These are phyloP conservation scores for Hirudinaria manillensis DNA, from an alignment of 2,888 invertebrate species.

Conservation along the genomic window DNA sequence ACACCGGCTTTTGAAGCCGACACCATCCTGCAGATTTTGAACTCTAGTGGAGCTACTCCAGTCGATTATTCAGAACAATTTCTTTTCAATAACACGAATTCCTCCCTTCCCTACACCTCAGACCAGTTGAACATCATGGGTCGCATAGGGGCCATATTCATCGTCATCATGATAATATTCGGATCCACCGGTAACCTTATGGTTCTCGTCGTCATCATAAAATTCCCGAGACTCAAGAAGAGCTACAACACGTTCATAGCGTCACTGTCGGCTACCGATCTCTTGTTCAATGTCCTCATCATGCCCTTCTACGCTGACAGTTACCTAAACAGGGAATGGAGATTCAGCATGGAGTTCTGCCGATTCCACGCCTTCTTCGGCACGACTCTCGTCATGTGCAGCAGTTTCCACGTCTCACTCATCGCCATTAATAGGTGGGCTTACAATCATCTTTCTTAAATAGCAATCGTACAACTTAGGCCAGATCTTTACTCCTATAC, in stretches of 20 bases:
- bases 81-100: too few species aligned
- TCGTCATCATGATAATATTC: constrained; percentile 21
- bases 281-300: constrained; percentile 31
- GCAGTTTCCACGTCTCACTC: constrained; percentile 32
- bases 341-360: constrained; percentile 28
- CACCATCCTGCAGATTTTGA: too few species aligned
- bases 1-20: too few species aligned
- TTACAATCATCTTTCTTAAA: background rate
- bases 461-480: too few species aligned
- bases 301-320: constrained; percentile 35
- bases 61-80: too few species aligned
- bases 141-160: constrained; percentile 25
- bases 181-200: constrained; percentile 32
- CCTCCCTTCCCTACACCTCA: background rate
- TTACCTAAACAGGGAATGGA: constrained; percentile 29
- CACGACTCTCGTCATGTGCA: constrained; percentile 28
- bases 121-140: constrained; percentile 33
- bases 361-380: constrained; percentile 31
- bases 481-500: too few species aligned
- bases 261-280: constrained; percentile 33
- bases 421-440: constrained; percentile 30
- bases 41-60: too few species aligned
- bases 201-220: constrained; percentile 23
- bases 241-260: constrained; percentile 35
- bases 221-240: constrained; percentile 23